Percentiles rank a stretch among this genome's conserved stretches.
Evolutionary conservation across 2,888 invertebrate genomes (phyloP).

Genomic region (Erebia epiphron): DNA sequence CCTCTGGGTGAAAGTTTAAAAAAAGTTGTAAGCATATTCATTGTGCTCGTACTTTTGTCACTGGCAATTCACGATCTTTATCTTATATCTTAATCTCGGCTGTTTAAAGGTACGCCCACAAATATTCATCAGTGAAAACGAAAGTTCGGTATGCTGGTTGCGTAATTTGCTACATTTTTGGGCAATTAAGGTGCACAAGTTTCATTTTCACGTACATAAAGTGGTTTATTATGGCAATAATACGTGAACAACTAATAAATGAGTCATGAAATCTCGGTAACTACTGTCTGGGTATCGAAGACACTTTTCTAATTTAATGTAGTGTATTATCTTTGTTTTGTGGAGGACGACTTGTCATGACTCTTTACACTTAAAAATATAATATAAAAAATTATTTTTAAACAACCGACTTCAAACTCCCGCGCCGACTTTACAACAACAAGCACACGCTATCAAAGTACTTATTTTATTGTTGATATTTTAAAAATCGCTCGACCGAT

Average conservation of each 20-base stretch:
- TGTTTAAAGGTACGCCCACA: slow-evolving; percentile 65
- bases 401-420: no score
- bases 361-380: no score
- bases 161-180: slow-evolving; percentile 49
- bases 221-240: not conserved
- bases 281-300: no score
- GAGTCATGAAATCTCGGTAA: no score
- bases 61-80: slow-evolving; percentile 69
- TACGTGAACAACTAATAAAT: not conserved
- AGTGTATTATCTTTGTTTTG: no score
- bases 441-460: no score
- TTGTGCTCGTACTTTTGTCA: slow-evolving; percentile 70
- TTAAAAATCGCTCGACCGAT: no score
- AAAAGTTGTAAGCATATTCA: slow-evolving; percentile 54
- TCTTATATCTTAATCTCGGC: slow-evolving; percentile 69
- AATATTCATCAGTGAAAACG: slow-evolving; percentile 58
- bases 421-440: no score
- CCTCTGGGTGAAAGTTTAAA: slow-evolving; percentile 74
- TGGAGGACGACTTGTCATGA: no score
- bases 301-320: no score
- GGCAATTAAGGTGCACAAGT: slow-evolving; percentile 1
- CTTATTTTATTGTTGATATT: no score
- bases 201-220: not conserved
- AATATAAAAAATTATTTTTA: no score
- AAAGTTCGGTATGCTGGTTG: slow-evolving; percentile 59